Percentiles rank a stretch among this genome's conserved stretches.
phyloP scores from a whole-genome alignment of 37 sponge, comb jelly and placozoan species.

The Ianthella basta region DNA sequence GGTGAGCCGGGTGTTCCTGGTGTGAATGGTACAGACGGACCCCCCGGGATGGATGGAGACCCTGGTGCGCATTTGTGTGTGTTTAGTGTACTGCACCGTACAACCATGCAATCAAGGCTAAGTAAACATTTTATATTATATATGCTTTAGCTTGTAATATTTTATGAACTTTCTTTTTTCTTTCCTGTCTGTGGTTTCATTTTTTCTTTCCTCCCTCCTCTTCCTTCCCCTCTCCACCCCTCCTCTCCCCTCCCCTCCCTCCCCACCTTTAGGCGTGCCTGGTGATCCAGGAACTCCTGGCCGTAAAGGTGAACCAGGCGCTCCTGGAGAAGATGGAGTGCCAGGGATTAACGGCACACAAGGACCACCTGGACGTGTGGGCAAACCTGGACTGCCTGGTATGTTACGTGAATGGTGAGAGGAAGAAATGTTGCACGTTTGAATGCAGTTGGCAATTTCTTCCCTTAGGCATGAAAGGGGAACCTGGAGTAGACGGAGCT shows the following conservation, averaged over 20 bases:
- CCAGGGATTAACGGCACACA: slow-evolving; percentile 20
- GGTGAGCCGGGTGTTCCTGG: slow-evolving; percentile 42
- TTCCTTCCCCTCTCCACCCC: too few species aligned
- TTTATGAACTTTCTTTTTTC: too few species aligned
- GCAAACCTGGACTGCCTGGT: slow-evolving; percentile 3
- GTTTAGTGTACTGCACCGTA: too few species aligned
- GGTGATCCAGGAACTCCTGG: slow-evolving; percentile 42
- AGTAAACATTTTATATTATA: too few species aligned
- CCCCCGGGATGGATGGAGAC: neutral
- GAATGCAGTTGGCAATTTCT: too few species aligned
- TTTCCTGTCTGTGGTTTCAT: too few species aligned
- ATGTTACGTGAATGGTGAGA: too few species aligned
- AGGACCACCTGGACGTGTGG: slow-evolving; percentile 24
- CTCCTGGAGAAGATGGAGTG: slow-evolving; percentile 1
- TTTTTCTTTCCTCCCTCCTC: too few species aligned
- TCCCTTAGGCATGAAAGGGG: slow-evolving; percentile 45
- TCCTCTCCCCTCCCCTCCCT: too few species aligned
- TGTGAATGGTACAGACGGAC: slow-evolving; percentile 20
- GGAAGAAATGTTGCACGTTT: too few species aligned
- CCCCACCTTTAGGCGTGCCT: neutral
- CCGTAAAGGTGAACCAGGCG: slow-evolving; percentile 25
- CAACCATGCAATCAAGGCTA: too few species aligned
- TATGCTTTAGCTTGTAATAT: too few species aligned
- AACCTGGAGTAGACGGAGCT: slow-evolving; percentile 1
- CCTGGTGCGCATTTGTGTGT: neutral